Conservation (phyloP, 2,113 vertebrate species). For the Lathamus discolor region DNA sequence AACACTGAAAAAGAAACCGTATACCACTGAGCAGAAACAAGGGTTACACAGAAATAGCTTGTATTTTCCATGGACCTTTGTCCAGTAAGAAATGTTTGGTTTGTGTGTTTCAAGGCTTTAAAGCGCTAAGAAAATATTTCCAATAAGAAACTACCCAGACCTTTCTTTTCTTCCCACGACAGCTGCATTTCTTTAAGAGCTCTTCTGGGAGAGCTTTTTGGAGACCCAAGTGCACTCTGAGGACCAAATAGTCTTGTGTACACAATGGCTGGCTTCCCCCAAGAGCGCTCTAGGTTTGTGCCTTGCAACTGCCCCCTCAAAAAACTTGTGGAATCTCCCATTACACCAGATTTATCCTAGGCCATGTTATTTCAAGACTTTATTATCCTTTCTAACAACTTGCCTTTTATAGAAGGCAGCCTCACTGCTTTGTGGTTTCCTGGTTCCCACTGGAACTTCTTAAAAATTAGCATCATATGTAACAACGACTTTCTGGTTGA, state of each 20-base stretch:
- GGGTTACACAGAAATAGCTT: not conserved
- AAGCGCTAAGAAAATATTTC: conserved; percentile 36
- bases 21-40: not conserved
- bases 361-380: conserved; percentile 19
- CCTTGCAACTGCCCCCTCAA: not conserved
- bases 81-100: conserved; percentile 28
- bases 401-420: conserved; percentile 55
- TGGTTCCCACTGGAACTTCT: conserved; percentile 53
- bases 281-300: not conserved
- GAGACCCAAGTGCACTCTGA: not conserved
- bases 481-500: not conserved
- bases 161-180: conserved; percentile 51
- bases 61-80: not conserved
- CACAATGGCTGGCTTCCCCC: not conserved
- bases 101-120: conserved; percentile 30
- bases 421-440: not conserved
- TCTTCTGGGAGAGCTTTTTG: conserved; percentile 46
- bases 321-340: not conserved
- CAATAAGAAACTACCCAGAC: conserved; percentile 9
- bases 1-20: not conserved
- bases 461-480: not conserved
- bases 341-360: not conserved
- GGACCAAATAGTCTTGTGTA: conserved; percentile 4
- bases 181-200: conserved; percentile 38
- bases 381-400: conserved; percentile 21